Conservation (phyloP, 2,888 invertebrate species). For the Myopa testacea region DNA sequence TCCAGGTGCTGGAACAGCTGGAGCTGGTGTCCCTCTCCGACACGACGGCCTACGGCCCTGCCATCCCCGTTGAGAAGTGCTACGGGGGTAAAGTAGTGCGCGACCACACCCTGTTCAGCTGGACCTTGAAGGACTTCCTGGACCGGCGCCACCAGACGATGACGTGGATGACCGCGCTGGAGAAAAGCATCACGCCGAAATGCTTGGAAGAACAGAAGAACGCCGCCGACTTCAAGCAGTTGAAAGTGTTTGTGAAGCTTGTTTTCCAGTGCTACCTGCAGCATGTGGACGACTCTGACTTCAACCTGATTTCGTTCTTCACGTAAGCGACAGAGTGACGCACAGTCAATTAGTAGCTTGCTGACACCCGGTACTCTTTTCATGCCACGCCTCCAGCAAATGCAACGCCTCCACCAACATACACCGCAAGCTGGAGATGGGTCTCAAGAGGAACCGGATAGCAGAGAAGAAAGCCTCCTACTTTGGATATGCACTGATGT, state of each 20-base stretch:
- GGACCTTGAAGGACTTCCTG: constrained; percentile 18
- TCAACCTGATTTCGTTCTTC: neutral
- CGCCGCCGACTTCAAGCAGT: constrained; percentile 10
- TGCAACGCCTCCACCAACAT: neutral
- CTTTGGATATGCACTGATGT: neutral
- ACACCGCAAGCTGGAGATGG: neutral
- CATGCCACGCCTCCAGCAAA: neutral
- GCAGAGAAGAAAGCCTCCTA: neutral
- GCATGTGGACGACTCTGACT: neutral
- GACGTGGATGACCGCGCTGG: neutral
- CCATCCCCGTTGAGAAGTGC: neutral
- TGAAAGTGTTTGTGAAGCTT: neutral
- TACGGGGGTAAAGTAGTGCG: neutral
- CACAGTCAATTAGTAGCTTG: neutral
- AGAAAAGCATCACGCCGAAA: too few relatives aligned
- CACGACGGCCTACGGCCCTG: neutral
- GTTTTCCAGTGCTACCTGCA: constrained; percentile 15
- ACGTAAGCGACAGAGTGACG: neutral
- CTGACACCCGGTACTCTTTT: neutral
- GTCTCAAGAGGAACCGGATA: neutral
- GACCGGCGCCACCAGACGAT: neutral
- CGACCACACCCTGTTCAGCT: constrained; percentile 13
- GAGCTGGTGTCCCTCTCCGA: neutral
- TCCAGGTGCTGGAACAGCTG: neutral
- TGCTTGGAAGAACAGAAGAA: constrained; percentile 11